Conservation (phyloP, 2,888 invertebrate species). For the Spodoptera littoralis region DNA sequence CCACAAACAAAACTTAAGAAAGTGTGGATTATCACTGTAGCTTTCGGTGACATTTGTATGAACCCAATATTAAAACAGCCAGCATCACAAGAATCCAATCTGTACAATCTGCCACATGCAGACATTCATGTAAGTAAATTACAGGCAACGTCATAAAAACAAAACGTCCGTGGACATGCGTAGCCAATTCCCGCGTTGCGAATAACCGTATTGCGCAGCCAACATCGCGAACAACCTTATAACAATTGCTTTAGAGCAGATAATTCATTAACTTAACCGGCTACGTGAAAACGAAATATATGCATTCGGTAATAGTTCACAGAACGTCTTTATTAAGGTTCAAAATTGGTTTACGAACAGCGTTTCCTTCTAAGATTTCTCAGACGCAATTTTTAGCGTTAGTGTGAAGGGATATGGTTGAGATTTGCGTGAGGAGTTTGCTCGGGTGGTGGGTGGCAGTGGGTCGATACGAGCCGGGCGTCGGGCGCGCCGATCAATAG, state of each 20-base stretch:
- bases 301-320: slow-evolving; percentile 76
- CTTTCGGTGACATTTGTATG: too few species aligned
- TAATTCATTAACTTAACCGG: slow-evolving; percentile 74
- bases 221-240: slow-evolving; percentile 70
- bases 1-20: too few species aligned
- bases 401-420: slow-evolving; percentile 74
- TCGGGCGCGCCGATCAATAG: slow-evolving; percentile 81
- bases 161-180: slow-evolving; percentile 83
- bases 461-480: slow-evolving; percentile 83
- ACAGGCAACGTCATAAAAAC: slow-evolving; percentile 70
- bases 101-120: slow-evolving; percentile 31
- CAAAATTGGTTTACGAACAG: slow-evolving; percentile 70
- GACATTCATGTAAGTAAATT: slow-evolving; percentile 58
- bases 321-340: slow-evolving; percentile 76
- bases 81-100: slow-evolving; percentile 25
- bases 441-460: slow-evolving; percentile 73
- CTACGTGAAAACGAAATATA: slow-evolving; percentile 62
- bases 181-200: slow-evolving; percentile 74
- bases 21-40: too few species aligned
- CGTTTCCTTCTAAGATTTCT: slow-evolving; percentile 48
- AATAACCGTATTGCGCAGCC: slow-evolving; percentile 71
- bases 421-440: slow-evolving; percentile 67
- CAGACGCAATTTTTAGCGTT: slow-evolving; percentile 63
- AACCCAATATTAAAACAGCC: slow-evolving; percentile 6
- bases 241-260: slow-evolving; percentile 78